These are phyloP conservation scores for Orientallactaga sibirica DNA, from an alignment of 2,797 vertebrate genomes.

Conservation along the genomic window DNA sequence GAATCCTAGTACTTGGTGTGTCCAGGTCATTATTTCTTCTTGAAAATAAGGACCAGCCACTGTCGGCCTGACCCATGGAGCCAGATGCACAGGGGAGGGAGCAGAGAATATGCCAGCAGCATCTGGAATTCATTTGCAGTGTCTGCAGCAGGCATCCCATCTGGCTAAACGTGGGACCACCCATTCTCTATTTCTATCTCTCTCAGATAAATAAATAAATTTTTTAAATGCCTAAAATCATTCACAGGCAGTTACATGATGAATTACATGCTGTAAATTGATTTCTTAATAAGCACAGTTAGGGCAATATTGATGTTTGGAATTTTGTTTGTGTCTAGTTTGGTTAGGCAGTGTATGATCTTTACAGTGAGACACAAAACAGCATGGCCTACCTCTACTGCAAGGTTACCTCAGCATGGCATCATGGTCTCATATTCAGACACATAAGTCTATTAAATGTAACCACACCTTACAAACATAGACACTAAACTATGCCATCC, in stretches of 20 bases:
- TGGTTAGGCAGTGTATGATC: background rate
- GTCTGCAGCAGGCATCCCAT: too few relatives aligned
- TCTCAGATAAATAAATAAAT: too few relatives aligned
- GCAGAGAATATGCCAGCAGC: too few relatives aligned
- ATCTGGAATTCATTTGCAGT: too few relatives aligned
- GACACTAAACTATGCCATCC: fast-evolving
- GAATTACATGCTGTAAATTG: background rate
- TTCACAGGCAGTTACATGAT: background rate
- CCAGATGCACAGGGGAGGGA: too few relatives aligned
- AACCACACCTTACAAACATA: background rate
- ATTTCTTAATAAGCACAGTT: background rate
- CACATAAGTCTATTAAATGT: background rate
- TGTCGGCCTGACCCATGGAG: too few relatives aligned
- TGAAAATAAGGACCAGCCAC: too few relatives aligned
- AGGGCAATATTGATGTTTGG: background rate
- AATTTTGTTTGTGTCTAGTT: background rate
- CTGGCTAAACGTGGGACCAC: too few relatives aligned
- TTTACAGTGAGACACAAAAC: background rate
- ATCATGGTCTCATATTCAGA: background rate
- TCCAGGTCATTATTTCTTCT: too few relatives aligned
- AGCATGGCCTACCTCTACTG: background rate
- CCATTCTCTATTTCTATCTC: too few relatives aligned
- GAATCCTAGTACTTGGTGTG: too few relatives aligned
- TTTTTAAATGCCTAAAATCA: background rate
- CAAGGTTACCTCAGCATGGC: fast-evolving